Evolutionary conservation across 2,888 invertebrate species (phyloP), one percentile per base, ranked within the genome.

Genomic region (Odontocerum albicorne): DNA sequence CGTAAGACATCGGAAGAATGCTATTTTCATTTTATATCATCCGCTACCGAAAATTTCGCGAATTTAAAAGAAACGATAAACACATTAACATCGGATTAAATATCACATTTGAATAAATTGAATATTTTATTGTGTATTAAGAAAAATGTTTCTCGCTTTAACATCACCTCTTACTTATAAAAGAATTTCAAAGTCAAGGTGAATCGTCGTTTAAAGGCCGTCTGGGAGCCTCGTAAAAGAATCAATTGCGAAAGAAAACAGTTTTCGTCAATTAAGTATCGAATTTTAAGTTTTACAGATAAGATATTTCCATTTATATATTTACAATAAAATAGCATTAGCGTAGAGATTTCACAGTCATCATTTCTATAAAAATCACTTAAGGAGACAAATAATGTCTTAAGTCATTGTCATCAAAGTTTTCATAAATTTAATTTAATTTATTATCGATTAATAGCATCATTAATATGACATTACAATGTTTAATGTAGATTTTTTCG

Each of bases 381-480:
- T n/a, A n/a, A n/a, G n/a, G n/a, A n/a, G n/a, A n/a, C n/a, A n/a
- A n/a, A n/a, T n/a, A n/a, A n/a, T n/a, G n/a, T n/a, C n/a, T n/a
- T n/a, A n/a, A n/a, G n/a, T n/a, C n/a, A n/a, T n/a, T n/a, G n/a
- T n/a, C 35, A 31, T 51, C 50, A 51, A 21, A 27, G 22, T 16
- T 15, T 21, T 35, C 50, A 45, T 39, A 38, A 31, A 38, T 17
- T 46, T 12, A 17, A 51, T 32, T 50, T 51, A 56, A 47, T 56
- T 56, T 56, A 51, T 56, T 56, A 33, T 38, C 38, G 19, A 50
- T 16, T n/a, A 16, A 43, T 55, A 55, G 50, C 17, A 43, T 12
- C 33, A 22, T 40, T 21, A 49, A 22, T 38, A 47, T n/a, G n/a
- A 55, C 49, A 49, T 36, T 55, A 16, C 49, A 50, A 32, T 12